Evolutionary conservation across 1,140 invertebrate genomes (phyloP).

Genomic region (Drosophila novamexicana): DNA sequence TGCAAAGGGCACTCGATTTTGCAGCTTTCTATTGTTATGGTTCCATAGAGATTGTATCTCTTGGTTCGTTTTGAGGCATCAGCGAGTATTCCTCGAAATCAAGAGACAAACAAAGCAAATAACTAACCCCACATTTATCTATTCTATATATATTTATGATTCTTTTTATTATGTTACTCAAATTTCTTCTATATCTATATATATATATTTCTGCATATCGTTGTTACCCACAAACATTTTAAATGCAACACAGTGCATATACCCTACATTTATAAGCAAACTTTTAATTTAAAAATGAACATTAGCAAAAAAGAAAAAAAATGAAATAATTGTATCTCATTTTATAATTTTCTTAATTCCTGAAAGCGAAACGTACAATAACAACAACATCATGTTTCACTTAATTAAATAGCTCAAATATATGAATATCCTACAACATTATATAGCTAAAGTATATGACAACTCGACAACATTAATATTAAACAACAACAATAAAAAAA

Average conservation of each 20-base stretch:
- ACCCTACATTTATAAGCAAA: slow-evolving; percentile 42
- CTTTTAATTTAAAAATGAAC: slow-evolving; percentile 34
- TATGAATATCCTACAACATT: slow-evolving; percentile 23
- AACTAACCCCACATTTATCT: slow-evolving; percentile 40
- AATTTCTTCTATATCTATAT: slow-evolving; percentile 28
- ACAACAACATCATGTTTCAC: slow-evolving; percentile 49
- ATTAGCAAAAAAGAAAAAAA: slow-evolving; percentile 18
- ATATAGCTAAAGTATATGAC: slow-evolving; percentile 54
- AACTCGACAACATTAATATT: slow-evolving; percentile 46
- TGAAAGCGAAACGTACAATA: slow-evolving; percentile 35
- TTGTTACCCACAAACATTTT: slow-evolving; percentile 62
- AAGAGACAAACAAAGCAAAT: slow-evolving; percentile 8
- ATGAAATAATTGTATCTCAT: slow-evolving; percentile 36
- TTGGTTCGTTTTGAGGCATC: slow-evolving; percentile 4
- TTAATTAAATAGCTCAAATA: slow-evolving; percentile 46
- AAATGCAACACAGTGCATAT: slow-evolving; percentile 46
- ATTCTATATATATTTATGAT: slow-evolving; percentile 52
- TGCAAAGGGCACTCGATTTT: slow-evolving; percentile 24
- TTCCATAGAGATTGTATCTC: slow-evolving; percentile 14
- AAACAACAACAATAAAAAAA: slow-evolving; percentile 43
- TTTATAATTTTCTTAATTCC: slow-evolving; percentile 39
- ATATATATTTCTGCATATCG: slow-evolving; percentile 71
- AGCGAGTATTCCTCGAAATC: background rate
- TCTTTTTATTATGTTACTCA: slow-evolving; percentile 68
- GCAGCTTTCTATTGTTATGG: slow-evolving; percentile 31